Evolutionary conservation across 2,888 invertebrate species (phyloP).

Genomic region (Liodrosophila aerea): DNA sequence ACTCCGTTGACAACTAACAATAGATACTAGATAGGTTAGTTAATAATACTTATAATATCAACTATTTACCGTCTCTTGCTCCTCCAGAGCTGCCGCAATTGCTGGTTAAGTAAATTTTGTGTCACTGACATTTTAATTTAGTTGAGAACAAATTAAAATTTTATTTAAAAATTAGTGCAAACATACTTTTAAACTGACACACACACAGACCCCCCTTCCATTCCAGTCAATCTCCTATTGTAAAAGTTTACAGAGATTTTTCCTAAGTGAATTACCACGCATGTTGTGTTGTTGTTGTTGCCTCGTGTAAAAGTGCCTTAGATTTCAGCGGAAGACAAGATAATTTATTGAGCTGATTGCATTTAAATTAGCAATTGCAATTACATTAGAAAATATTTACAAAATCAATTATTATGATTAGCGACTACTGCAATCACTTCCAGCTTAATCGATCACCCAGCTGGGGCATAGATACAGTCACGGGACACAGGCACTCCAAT

Average conservation of each 20-base stretch:
- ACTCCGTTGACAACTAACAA: constrained; percentile 1
- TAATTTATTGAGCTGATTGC: constrained; percentile 47
- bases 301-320: neutral
- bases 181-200: too few relatives aligned
- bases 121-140: constrained; percentile 18
- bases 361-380: constrained; percentile 62
- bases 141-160: neutral
- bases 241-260: too few relatives aligned
- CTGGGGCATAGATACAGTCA: constrained; percentile 32
- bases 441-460: constrained; percentile 74
- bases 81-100: constrained; percentile 25
- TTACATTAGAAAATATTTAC: constrained; percentile 71
- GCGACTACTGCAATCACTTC: constrained; percentile 55
- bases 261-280: too few relatives aligned
- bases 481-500: constrained; percentile 36
- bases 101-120: constrained; percentile 21
- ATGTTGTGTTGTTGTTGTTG: constrained; percentile 2
- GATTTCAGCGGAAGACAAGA: constrained; percentile 7
- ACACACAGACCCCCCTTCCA: too few relatives aligned
- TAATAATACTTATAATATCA: too few relatives aligned
- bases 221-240: too few relatives aligned
- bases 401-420: constrained; percentile 74
- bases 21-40: too few relatives aligned
- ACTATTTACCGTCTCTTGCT: constrained; percentile 28
- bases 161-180: too few relatives aligned